Evolutionary conservation across 2,888 invertebrate genomes (phyloP).

Genomic region (Cyaniris semiargus): DNA sequence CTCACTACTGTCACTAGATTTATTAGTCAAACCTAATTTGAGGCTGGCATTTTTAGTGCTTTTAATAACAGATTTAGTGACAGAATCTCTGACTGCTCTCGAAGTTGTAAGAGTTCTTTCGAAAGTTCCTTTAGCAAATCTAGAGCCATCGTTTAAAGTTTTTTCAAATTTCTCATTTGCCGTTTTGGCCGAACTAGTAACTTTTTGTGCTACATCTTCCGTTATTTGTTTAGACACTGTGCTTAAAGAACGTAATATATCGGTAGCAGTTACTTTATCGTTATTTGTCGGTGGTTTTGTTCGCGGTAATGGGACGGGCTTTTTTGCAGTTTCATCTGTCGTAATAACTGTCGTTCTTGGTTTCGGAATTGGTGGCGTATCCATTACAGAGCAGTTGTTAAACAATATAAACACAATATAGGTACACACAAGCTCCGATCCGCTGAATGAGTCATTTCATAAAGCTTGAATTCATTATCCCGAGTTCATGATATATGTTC

Average conservation of each 20-base stretch:
- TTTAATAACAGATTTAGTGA: conserved; percentile 83
- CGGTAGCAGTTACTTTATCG: conserved; percentile 65
- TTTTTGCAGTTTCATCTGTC: conserved; percentile 58
- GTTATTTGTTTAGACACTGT: conserved; percentile 79
- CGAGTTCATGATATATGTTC: background rate
- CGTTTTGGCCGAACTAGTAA: conserved; percentile 65
- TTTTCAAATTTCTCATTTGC: conserved; percentile 69
- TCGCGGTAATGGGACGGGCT: conserved; percentile 79
- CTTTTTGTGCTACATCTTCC: conserved; percentile 78
- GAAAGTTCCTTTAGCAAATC: conserved; percentile 69
- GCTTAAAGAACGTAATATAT: conserved; percentile 73
- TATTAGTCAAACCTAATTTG: conserved; percentile 62
- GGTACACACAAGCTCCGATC: conserved; percentile 33
- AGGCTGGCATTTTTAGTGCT: conserved; percentile 81
- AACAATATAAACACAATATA: conserved; percentile 38
- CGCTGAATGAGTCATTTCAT: conserved; percentile 42
- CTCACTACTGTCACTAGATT: conserved; percentile 47
- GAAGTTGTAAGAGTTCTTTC: conserved; percentile 74
- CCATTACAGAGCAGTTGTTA: conserved; percentile 50
- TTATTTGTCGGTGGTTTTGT: conserved; percentile 56
- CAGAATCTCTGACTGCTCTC: conserved; percentile 74
- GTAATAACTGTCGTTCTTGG: conserved; percentile 57
- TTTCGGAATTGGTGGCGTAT: conserved; percentile 71
- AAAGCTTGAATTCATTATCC: background rate
- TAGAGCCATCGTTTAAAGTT: conserved; percentile 64